These are phyloP conservation scores for Sebastes hopkinsi DNA, from an alignment of 2,797 vertebrate species.

Conservation along the genomic window DNA sequence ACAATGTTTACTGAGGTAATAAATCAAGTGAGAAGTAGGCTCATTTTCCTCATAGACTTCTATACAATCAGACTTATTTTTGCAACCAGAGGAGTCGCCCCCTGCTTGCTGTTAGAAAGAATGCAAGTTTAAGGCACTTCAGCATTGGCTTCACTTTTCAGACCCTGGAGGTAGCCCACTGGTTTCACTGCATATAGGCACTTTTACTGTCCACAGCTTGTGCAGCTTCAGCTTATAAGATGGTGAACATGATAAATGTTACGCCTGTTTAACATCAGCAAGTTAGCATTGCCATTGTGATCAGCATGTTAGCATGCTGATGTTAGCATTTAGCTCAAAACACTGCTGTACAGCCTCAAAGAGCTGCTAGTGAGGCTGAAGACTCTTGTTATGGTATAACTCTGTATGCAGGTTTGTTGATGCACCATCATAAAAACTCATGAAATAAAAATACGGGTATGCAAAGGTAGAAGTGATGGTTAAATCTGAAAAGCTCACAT, in stretches of 20 bases:
- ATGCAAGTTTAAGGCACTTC: too few species aligned
- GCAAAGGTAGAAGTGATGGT: background rate
- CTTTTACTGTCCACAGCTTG: background rate
- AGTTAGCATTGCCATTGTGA: background rate
- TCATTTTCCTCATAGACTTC: too few species aligned
- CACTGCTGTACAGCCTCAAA: too few species aligned
- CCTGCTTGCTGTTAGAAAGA: too few species aligned
- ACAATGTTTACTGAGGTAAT: too few species aligned
- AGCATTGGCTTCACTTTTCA: too few species aligned
- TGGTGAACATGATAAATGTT: background rate
- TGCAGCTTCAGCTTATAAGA: background rate
- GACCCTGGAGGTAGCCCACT: too few species aligned
- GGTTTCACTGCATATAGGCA: background rate
- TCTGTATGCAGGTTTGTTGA: background rate
- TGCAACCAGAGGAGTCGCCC: too few species aligned
- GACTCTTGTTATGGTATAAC: background rate
- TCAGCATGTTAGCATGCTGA: background rate
- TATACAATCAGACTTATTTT: too few species aligned
- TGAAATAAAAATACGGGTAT: background rate
- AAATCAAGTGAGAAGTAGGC: too few species aligned
- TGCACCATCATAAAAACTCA: background rate
- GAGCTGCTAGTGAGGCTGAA: background rate
- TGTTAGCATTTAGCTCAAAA: background rate
- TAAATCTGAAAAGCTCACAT: background rate
- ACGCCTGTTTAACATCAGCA: background rate